Base-by-base conservation (phyloP, 2,797 vertebrate species). In the Neosilurus mollespiculum region DNA sequence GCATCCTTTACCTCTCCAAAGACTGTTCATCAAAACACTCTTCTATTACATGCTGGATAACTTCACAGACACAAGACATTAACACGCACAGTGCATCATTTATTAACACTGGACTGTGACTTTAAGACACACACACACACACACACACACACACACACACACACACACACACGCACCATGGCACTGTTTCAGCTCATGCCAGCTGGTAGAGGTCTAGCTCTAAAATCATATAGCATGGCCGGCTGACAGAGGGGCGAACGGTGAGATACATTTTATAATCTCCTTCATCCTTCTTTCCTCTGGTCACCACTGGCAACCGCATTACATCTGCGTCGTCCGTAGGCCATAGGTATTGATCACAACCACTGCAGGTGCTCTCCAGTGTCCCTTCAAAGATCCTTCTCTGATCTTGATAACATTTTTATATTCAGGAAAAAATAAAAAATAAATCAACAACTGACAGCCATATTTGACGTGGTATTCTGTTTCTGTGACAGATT, bases 391-490 rank as follows among this genome's bases (percentile, higher is more conserved):
- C 9, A 11, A 10, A 66, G 49, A n/a, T 30, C 87, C 30, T 71
- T 80, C 37, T 70, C 54, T 85, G 81, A 71, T 84, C 84, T 81
- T 71, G 56, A 70, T 83, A 78, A 70, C 64, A 43, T 73, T 73
- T 84, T 82, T 87, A 87, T 80, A 83, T 73, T 20, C 53, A 1
- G 53, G 9, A 20, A 61, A 43, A 43, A 43, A 43, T 2, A 43
- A 43, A 43, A 43, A 43, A 43, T 1, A 43, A 43, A 43, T 43
- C 43, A 43, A 43, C 43, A 8, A 70, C 69, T 58, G 78, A 84
- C 81, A 85, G 85, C 78, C 83, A 85, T 88, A 86, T 81, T 75
- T 81, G 51, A 85, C 22, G 64, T 79, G 61, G 79, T 77, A 81
- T 72, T 72, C n/a, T 30, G 64, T 78, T 78, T 80, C 70, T n/a